Base-by-base conservation (phyloP, 2,113 vertebrate species). In the Poecile atricapillus region DNA sequence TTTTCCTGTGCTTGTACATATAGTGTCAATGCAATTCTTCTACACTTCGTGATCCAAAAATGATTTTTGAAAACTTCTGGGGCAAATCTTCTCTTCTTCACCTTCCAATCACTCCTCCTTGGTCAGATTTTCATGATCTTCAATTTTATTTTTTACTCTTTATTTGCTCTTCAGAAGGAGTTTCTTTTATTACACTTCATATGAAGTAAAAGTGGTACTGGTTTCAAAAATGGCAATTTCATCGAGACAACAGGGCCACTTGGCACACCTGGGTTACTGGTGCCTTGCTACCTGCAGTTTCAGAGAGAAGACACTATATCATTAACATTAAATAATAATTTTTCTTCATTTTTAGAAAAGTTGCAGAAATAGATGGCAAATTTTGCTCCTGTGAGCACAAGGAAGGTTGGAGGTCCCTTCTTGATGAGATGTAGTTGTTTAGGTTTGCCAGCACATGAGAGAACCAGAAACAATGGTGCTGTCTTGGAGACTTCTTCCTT, bases 131-230 rank as follows among this genome's bases (percentile, higher is more conserved):
- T 67, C 10, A 15, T 41, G 6, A 15, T 47, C 27, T 92, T 86
- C 43, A 21, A 18, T 11, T 15, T 1, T 59, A 3, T 59, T 46
- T 90, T 60, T 74, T 23, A 33, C 15, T 70, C 11, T 79, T 24
- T 65, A 21, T 80, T 77, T 88, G 24, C 10, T 10, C 41, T 75
- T 92, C 17, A 65, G 44, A 63, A 62, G 27, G 27, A 63, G 5
- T 84, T 82, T 85, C 31, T 87, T 84, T 50, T 73, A 8, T 63
- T 67, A 33, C 5, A 49, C 15, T 13, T 58, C 2, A 2, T 49
- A 20, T 0, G 1, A 74, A 73, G 25, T 24, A 49, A 44, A 13
- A 2, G 11, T 0, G 0, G 16, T 69, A 31, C 14, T 59, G 17
- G 3, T 79, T 75, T 90, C 50, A 87, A 43, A 79, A 76, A 35